Base-by-base conservation (phyloP, 2,888 invertebrate genomes). In the Itoplectis maculator region DNA sequence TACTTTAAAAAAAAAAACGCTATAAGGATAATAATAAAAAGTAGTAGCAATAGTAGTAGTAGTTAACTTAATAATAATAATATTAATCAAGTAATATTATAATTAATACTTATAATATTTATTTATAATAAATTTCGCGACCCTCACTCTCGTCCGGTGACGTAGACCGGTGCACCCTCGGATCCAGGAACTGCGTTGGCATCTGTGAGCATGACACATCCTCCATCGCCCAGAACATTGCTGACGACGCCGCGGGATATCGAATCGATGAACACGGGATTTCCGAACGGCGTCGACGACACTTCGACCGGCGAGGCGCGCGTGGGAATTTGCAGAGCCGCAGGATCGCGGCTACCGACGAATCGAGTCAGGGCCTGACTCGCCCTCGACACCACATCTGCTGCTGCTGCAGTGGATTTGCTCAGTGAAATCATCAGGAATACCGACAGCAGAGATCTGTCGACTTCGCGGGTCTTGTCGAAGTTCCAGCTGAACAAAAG, bases 111-210 rank as follows among this genome's bases (percentile, higher is more conserved):
- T n/a, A n/a, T n/a, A n/a, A n/a, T n/a, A n/a, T n/a, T n/a, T n/a
- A n/a, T n/a, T n/a, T n/a, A n/a, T n/a, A n/a, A n/a, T n/a, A n/a
- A n/a, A n/a, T n/a, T n/a, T n/a, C n/a, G n/a, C n/a, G n/a, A n/a
- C n/a, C n/a, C 82, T 83, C 74, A 89, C 90, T 87, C 85, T 68
- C 87, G 76, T 69, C 79, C 37, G 11, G 84, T 82, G 51, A 89
- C 77, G 88, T 94, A 95, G 35, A 95, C 94, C 0, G 95, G 95
- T 18, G 94, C 94, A 0, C 95, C 95, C 90, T 95, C 95, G 18
- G 94, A 94, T 11, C 95, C 95, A 4, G 95, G 89, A 0, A 94
- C 94, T 0, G 95, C 93, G n/a, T 94, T 93, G 0, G 94, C 94
- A 81, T 95, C 95, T 0, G 94, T 95, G 5, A 95, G 93, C 54